Conservation (phyloP, 2,797 vertebrate genomes). For the Oophaga sylvatica region DNA sequence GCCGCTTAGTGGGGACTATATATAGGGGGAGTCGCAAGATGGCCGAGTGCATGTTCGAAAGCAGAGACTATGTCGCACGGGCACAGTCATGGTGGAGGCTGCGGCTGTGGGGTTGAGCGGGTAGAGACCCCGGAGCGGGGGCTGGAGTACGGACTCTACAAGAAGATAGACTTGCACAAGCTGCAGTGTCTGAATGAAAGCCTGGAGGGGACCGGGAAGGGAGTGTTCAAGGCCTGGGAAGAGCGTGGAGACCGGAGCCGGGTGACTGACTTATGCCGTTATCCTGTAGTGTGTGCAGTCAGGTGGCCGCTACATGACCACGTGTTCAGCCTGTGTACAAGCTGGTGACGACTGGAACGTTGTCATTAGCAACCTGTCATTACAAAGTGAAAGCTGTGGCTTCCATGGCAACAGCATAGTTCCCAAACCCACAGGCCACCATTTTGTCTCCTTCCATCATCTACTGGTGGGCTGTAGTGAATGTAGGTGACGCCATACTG, state of each 20-base stretch:
- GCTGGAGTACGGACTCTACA: conserved; percentile 87
- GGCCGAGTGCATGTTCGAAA: not conserved
- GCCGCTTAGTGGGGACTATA: not conserved
- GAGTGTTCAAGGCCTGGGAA: conserved; percentile 95
- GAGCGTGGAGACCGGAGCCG: conserved; percentile 82
- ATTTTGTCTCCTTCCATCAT: no score
- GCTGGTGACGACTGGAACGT: not conserved
- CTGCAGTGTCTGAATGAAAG: conserved; percentile 95
- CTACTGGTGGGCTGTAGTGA: no score
- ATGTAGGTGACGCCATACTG: no score
- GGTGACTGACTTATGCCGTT: conserved; percentile 71
- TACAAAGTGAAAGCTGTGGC: not conserved
- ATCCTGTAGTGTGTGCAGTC: not conserved
- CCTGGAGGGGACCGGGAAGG: conserved; percentile 87
- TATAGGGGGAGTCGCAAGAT: not conserved
- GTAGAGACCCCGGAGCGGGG: conserved; percentile 87
- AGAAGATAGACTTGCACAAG: conserved; percentile 87
- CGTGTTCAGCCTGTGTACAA: not conserved
- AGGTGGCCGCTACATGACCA: not conserved
- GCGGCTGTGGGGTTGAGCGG: conserved; percentile 75
- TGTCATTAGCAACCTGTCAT: not conserved
- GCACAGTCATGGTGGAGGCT: conserved; percentile 73
- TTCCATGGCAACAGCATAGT: not conserved
- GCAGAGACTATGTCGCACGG: conserved; percentile 76
- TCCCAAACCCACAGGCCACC: no score